These are phyloP conservation scores for Laticauda colubrina DNA, from an alignment of 2,113 vertebrate species.

Conservation along the genomic window DNA sequence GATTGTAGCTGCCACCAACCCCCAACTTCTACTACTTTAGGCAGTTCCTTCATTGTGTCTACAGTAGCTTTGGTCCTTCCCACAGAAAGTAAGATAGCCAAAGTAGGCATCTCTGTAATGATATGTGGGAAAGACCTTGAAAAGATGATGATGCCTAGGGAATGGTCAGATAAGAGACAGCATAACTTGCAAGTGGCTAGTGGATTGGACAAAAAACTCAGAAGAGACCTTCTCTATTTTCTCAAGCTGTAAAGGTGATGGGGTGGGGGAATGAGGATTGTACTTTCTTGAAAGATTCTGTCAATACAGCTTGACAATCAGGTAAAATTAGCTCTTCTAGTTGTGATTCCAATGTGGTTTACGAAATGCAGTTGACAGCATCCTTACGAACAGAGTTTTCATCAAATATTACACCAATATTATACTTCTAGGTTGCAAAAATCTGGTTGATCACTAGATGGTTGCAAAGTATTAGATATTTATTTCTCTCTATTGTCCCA, in stretches of 20 bases:
- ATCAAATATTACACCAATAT: background rate
- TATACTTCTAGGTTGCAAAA: background rate
- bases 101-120: background rate
- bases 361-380: background rate
- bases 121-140: background rate
- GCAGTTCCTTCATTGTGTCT: background rate
- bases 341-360: background rate
- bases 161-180: background rate
- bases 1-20: no score
- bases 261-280: background rate
- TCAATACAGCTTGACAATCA: background rate
- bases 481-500: background rate
- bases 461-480: background rate
- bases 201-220: background rate
- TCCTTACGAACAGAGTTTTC: background rate
- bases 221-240: no score
- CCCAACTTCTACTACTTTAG: background rate
- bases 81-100: background rate
- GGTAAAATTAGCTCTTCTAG: background rate
- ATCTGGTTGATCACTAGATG: background rate
- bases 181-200: background rate
- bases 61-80: background rate
- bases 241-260: background rate
- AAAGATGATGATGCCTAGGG: background rate
- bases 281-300: background rate